Evolutionary conservation across 2,888 invertebrate species (phyloP), one percentile per base, ranked within the genome.

Genomic region (Apodemia mormo): DNA sequence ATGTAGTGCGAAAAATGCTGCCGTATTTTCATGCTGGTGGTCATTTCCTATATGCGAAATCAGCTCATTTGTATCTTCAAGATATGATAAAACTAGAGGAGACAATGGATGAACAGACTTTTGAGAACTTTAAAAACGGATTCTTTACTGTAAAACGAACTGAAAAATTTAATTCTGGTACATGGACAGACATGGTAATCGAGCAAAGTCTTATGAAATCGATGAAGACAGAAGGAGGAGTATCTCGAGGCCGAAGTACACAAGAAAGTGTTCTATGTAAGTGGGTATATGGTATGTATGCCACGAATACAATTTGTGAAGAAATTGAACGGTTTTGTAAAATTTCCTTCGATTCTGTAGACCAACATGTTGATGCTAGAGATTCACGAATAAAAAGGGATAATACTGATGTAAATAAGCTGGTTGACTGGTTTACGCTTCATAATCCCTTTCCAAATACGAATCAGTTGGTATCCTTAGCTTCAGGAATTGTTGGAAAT

Each of bases 21-120:
- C 82, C 82, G 3, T 80, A 81, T 81, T 85, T 83, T 76, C 80
- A 85, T 72, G 81, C 82, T 7, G 52, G 68, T 74, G 81, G 81
- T 69, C 83, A 82, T 71, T 83, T 81, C 70, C 49, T 72, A 54
- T 83, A 84, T 77, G 82, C 81, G 7, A 82, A 80, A 75, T 76
- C 76, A 22, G 73, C 76, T 54, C 76, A 76, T 52, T 71, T 80
- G 49, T 79, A 80, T 70, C 66, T 83, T 71, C 80, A 81, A 78
- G 80, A 77, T 77, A 74, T 77, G 79, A 7, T 73, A 64, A 72
- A 78, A 73, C 70, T 83, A 22, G 74, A 80, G 70, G 70, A 79
- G 40, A 75, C 67, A 75, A 82, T 82, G 75, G 49, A 75, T 75
- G 52, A 74, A 72, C 74, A 78, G 52, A 71, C 70, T 73, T 80